Evolutionary conservation across 2,113 vertebrate genomes (phyloP).

Genomic region (Azemiops feae): DNA sequence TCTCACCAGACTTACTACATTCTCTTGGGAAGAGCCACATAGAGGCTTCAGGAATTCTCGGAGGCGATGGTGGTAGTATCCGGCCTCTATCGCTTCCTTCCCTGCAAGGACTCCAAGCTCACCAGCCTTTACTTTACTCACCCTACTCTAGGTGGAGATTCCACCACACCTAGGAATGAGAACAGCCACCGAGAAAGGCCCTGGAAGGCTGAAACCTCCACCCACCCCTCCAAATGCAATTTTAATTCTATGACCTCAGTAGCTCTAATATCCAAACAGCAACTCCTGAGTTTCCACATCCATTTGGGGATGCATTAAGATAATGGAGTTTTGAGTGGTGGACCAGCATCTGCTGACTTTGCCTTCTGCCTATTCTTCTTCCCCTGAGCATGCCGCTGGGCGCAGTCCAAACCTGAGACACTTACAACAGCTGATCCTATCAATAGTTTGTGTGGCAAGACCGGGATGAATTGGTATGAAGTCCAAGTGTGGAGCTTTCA

Average conservation of each 20-base stretch:
- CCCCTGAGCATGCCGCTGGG: not conserved
- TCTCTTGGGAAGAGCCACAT: too few species aligned
- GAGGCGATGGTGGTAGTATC: too few species aligned
- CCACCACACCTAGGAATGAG: not conserved
- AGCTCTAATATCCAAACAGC: slow-evolving; percentile 49
- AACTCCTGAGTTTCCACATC: not conserved
- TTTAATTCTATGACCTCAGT: slow-evolving; percentile 60
- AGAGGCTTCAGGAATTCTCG: too few species aligned
- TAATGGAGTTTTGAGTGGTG: slow-evolving; percentile 31
- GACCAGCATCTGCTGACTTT: slow-evolving; percentile 20
- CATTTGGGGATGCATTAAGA: slow-evolving; percentile 37
- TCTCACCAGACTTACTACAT: too few species aligned
- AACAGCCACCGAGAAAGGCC: slow-evolving; percentile 18
- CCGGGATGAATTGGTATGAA: not conserved
- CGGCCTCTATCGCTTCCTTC: too few species aligned
- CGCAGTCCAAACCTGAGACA: not conserved
- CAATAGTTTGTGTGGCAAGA: not conserved
- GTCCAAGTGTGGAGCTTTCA: not conserved
- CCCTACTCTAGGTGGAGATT: slow-evolving; percentile 22
- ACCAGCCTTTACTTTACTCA: too few species aligned
- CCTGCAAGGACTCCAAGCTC: too few species aligned
- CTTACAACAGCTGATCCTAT: not conserved
- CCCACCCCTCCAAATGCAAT: slow-evolving; percentile 22
- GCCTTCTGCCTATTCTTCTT: slow-evolving; percentile 11
- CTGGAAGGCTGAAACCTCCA: slow-evolving; percentile 26